These are phyloP conservation scores for Halichoerus grypus DNA, from an alignment of 2,113 vertebrate genomes.

Conservation along the genomic window DNA sequence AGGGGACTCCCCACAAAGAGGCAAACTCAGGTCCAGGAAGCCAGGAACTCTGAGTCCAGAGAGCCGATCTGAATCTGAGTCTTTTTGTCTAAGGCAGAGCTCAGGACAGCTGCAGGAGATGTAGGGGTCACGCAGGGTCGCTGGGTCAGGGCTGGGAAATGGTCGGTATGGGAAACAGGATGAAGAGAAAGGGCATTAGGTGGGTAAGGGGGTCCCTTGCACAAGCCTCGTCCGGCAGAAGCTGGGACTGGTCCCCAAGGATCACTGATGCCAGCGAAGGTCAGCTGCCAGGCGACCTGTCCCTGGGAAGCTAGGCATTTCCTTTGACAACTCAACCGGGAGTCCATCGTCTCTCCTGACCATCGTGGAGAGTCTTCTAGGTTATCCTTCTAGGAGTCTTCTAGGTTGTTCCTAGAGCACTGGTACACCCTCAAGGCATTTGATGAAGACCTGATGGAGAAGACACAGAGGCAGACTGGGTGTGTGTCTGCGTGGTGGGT, in stretches of 20 bases:
- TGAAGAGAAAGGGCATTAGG: not conserved
- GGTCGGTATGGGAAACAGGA: not conserved
- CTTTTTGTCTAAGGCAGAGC: not conserved
- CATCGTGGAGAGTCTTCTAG: not conserved
- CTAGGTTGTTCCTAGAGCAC: not conserved
- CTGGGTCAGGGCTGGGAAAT: not conserved
- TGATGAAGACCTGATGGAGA: not conserved
- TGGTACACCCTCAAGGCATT: not conserved
- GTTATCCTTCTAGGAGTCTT: not conserved
- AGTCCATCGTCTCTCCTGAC: not conserved
- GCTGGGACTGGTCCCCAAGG: not conserved
- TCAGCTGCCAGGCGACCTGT: not conserved
- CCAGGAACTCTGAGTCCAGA: not conserved
- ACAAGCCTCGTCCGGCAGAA: not conserved
- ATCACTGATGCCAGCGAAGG: not conserved
- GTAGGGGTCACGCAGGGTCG: rapidly evolving
- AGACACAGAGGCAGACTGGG: not conserved
- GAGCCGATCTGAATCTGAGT: not conserved
- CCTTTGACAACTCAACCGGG: not conserved
- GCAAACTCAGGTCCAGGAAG: not conserved
- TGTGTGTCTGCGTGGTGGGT: not conserved
- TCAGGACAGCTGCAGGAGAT: not conserved
- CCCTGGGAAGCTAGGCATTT: not conserved
- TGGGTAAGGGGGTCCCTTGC: not conserved
- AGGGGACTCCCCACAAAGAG: not conserved